These are phyloP conservation scores for Andrena camellia DNA, from an alignment of 2,888 invertebrate species.

Conservation along the genomic window DNA sequence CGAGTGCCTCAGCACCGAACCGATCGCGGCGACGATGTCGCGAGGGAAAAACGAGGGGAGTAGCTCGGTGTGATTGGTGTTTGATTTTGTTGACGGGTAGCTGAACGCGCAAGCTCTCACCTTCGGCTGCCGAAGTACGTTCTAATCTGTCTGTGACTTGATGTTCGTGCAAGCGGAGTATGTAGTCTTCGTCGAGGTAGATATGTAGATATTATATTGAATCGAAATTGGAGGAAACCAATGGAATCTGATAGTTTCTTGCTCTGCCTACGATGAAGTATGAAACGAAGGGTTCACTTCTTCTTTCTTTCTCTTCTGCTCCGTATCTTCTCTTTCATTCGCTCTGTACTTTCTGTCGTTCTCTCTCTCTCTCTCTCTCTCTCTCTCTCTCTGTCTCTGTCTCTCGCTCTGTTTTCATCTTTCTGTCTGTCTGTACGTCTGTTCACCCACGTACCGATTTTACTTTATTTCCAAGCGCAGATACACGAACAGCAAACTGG, in stretches of 20 bases:
- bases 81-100: too few species aligned
- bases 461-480: constrained; percentile 49
- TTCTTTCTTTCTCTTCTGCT: constrained; percentile 9
- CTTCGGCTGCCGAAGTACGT: background rate
- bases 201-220: background rate
- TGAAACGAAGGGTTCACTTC: constrained; percentile 39
- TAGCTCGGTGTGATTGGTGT: too few species aligned
- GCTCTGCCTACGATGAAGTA: background rate
- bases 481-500: constrained; percentile 63
- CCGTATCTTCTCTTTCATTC: background rate
- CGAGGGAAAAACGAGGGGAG: background rate
- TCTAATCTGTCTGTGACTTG: background rate
- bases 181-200: background rate
- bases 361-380: background rate
- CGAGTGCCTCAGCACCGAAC: background rate
- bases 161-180: background rate
- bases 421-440: constrained; percentile 34
- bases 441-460: constrained; percentile 38
- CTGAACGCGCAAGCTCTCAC: too few species aligned
- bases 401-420: constrained; percentile 21
- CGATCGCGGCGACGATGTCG: too few species aligned
- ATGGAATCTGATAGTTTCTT: background rate
- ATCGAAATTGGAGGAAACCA: background rate
- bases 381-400: constrained; percentile 6
- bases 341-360: constrained; percentile 5